These are phyloP conservation scores for Psylliodes chrysocephalus DNA, from an alignment of 2,888 invertebrate genomes.

Conservation along the genomic window DNA sequence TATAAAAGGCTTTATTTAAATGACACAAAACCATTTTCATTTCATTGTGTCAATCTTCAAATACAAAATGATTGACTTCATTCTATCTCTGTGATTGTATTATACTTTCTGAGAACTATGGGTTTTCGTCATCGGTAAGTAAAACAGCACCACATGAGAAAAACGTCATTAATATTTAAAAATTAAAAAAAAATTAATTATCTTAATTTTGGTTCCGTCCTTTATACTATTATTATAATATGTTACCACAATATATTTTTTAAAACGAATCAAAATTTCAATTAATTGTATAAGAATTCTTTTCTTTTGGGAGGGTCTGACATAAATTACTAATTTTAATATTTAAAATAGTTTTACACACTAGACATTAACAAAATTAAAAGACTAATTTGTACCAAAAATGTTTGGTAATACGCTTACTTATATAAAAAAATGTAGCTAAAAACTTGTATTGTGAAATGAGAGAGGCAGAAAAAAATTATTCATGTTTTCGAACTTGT, in stretches of 20 bases:
- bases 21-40: too few relatives aligned
- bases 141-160: too few relatives aligned
- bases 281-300: not conserved
- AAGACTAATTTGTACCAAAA: slow-evolving; percentile 54
- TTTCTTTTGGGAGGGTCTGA: slow-evolving; percentile 14
- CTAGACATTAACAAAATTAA: slow-evolving; percentile 46
- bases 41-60: too few relatives aligned
- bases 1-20: too few relatives aligned
- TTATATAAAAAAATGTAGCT: slow-evolving; percentile 47
- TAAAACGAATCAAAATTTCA: too few relatives aligned
- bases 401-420: slow-evolving; percentile 55
- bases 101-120: too few relatives aligned
- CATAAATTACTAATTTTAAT: slow-evolving; percentile 31
- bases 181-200: too few relatives aligned
- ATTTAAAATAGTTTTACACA: slow-evolving; percentile 33
- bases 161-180: too few relatives aligned
- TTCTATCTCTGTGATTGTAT: too few relatives aligned
- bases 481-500: slow-evolving; percentile 7
- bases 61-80: too few relatives aligned
- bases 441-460: slow-evolving; percentile 45
- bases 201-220: slow-evolving; percentile 1
- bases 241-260: too few relatives aligned
- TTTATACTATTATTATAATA: not conserved
- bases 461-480: slow-evolving; percentile 24
- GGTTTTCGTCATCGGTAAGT: too few relatives aligned